These are phyloP conservation scores for Poecilia wingei DNA, from an alignment of 2,797 vertebrate species.

Conservation along the genomic window DNA sequence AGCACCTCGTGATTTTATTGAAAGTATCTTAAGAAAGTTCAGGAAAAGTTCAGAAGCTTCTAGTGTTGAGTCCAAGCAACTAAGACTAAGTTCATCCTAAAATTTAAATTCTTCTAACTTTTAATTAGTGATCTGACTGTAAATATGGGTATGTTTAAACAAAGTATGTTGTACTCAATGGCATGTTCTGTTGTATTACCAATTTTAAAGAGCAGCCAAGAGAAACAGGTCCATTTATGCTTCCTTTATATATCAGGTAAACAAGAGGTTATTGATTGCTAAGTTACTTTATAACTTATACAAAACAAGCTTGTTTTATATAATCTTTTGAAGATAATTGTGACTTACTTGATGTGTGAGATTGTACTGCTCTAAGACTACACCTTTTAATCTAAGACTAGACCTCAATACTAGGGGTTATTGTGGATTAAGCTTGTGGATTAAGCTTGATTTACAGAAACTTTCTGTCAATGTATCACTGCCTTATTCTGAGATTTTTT, in stretches of 20 bases:
- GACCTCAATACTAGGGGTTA: neutral
- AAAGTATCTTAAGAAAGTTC: neutral
- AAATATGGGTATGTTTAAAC: neutral
- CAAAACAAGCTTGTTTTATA: neutral
- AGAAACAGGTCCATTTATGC: neutral
- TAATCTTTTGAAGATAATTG: neutral
- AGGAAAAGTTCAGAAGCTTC: neutral
- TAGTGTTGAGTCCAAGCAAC: neutral
- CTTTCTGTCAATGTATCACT: too few relatives aligned
- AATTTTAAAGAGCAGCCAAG: neutral
- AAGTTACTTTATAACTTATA: neutral
- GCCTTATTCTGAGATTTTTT: neutral
- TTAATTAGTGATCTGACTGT: neutral
- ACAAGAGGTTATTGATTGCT: neutral
- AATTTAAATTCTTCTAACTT: neutral
- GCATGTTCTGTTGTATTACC: neutral
- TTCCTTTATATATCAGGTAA: neutral
- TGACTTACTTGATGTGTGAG: neutral
- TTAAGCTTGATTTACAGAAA: neutral
- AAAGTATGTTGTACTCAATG: neutral
- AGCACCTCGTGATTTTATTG: neutral
- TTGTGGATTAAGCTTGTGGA: neutral
- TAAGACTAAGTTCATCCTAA: neutral
- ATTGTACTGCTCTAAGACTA: neutral
- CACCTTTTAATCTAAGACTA: neutral